Evolutionary conservation across 2,888 invertebrate species (phyloP), one percentile per base, ranked within the genome.

Genomic region (Cheilosia soror): DNA sequence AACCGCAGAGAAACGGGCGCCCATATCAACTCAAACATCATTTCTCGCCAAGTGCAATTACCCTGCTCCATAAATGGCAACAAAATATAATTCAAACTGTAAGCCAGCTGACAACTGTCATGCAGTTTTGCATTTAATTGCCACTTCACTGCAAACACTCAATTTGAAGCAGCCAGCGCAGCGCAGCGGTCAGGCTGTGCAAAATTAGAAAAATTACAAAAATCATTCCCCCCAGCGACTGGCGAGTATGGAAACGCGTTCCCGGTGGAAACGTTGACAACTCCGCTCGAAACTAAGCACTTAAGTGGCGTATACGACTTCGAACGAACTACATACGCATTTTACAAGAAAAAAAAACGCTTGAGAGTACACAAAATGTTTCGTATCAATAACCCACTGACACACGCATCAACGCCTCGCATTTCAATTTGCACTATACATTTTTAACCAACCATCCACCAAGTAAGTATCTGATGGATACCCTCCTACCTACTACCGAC

Each of bases 41-140:
- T 60, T 47, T 49, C 51, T 57, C 60, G 51, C 58, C 60, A 57
- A 57, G 25, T 20, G 29, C 66, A 66, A 57, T 66, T 75, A 66
- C 49, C 37, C 68, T 42, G 60, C 51, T 25, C 76, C 68, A 68
- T 68, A 76, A 68, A 42, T 68, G 76, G 68, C 40, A n/a, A 33
- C 44, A 53, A 40, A 60, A 60, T 40, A 76, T 76, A 27, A 60
- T 31, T 66, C 58, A 71, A 49, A 58, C 51, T 37, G 37, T 44
- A 75, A 20, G 33, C 4, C 49, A 57, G 40, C 49, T 66, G 76
- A 51, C 76, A 68, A 53, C 57, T 68, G 76, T 60, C 68, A 44
- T 68, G 55, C 68, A 76, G 49, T 51, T 40, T 68, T 33, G 51
- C 42, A 13, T 68, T 68, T 68, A 68, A 76, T 68, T 68, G 42